A percentile compares a stretch with the other conserved stretches of the same genome.
Conservation (phyloP, 2,888 invertebrate species). For the Eristalis pertinax region DNA sequence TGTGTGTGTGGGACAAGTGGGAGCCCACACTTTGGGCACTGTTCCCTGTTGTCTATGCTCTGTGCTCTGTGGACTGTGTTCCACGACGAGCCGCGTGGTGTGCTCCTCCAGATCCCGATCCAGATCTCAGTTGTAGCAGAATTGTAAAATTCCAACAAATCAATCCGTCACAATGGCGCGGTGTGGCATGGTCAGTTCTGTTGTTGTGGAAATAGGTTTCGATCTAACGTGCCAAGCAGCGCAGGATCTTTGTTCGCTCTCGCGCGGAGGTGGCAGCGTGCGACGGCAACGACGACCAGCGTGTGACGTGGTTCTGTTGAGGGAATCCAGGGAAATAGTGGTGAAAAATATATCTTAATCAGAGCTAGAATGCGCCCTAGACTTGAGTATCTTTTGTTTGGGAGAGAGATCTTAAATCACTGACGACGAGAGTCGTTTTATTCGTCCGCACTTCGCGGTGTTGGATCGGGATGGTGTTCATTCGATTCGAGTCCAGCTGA, state of each 20-base stretch:
- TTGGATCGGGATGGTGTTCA: neutral
- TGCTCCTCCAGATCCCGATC: slow-evolving; percentile 26
- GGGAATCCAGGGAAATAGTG: slow-evolving; percentile 44
- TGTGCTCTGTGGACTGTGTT: too few relatives aligned
- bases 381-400: slow-evolving; percentile 53
- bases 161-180: slow-evolving; percentile 66
- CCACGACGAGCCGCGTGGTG: too few relatives aligned
- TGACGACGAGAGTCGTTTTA: slow-evolving; percentile 32
- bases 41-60: neutral
- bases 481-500: slow-evolving; percentile 41
- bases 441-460: neutral
- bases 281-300: slow-evolving; percentile 28
- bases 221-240: slow-evolving; percentile 36
- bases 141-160: slow-evolving; percentile 70
- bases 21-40: slow-evolving; percentile 55
- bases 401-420: slow-evolving; percentile 63
- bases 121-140: slow-evolving; percentile 63
- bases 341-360: slow-evolving; percentile 63
- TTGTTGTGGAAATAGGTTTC: slow-evolving; percentile 37
- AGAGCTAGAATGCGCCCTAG: slow-evolving; percentile 31
- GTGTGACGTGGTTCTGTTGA: slow-evolving; percentile 47
- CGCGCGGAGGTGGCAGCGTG: slow-evolving; percentile 28
- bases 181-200: slow-evolving; percentile 18
- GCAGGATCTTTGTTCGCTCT: slow-evolving; percentile 34
- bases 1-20: slow-evolving; percentile 35